phyloP scores from a whole-genome alignment of 2,113 vertebrate genomes.

The Rhombomys opimus region DNA sequence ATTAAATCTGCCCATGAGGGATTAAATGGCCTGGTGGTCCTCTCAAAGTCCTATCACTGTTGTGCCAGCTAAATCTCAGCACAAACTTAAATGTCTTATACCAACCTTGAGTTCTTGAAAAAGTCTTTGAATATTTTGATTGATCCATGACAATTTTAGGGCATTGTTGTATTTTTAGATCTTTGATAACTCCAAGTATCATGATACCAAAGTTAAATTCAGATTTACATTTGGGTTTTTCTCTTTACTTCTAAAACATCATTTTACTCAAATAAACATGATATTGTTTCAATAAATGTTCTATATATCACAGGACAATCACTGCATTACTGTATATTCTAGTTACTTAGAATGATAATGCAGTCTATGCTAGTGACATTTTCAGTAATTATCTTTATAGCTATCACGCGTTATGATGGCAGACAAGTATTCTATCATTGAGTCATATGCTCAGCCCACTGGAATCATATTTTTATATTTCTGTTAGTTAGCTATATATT shows the following conservation, averaged over 20 bases:
- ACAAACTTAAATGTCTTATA: not conserved
- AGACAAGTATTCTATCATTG: not conserved
- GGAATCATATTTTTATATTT: not conserved
- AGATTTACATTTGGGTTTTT: not conserved
- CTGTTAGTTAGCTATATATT: not conserved
- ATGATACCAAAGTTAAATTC: not conserved
- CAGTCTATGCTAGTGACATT: not conserved
- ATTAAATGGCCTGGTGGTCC: not conserved
- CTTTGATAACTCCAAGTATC: not conserved
- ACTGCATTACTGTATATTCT: not conserved
- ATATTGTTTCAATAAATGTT: not conserved
- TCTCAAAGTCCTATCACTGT: not conserved
- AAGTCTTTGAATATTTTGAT: not conserved
- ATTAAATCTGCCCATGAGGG: rapidly evolving
- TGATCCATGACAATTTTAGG: not conserved
- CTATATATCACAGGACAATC: not conserved
- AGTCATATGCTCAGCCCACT: not conserved
- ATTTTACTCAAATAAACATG: not conserved
- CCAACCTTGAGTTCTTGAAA: not conserved
- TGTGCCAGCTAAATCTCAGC: not conserved
- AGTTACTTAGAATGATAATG: not conserved
- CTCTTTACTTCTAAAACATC: not conserved
- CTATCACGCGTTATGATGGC: not conserved
- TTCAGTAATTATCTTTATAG: constrained; percentile 3
- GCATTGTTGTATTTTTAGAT: not conserved